Conservation (phyloP, 2,797 vertebrate species). For the Tolypeutes matacus region DNA sequence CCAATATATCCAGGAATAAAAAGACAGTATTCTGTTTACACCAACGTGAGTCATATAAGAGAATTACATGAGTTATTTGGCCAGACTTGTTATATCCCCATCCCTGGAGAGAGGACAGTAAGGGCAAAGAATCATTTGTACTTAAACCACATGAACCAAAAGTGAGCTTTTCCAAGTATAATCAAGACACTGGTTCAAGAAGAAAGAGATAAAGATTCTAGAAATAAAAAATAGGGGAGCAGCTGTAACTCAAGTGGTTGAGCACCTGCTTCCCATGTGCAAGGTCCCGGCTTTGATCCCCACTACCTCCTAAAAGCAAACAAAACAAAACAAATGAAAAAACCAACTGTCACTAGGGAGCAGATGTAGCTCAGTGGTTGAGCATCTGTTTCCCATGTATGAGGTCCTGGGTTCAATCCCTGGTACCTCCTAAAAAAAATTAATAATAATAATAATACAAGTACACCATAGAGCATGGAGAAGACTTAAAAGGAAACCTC, state of each 20-base stretch:
- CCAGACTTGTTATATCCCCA: neutral
- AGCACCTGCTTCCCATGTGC: too few relatives aligned
- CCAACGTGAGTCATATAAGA: neutral
- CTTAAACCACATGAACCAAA: neutral
- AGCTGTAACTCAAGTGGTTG: too few relatives aligned
- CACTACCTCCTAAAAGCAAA: too few relatives aligned
- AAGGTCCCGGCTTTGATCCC: too few relatives aligned
- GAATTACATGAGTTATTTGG: conserved; percentile 5
- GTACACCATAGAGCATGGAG: neutral
- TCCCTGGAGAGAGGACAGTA: neutral
- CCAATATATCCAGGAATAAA: neutral
- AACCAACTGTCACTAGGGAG: too few relatives aligned
- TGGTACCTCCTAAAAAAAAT: too few relatives aligned
- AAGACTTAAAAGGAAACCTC: neutral
- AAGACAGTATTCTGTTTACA: neutral
- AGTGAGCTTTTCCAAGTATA: neutral
- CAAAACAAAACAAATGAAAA: too few relatives aligned
- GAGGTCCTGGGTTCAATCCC: too few relatives aligned
- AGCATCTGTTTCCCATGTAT: too few relatives aligned
- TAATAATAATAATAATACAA: neutral
- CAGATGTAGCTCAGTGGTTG: too few relatives aligned
- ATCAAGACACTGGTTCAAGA: neutral
- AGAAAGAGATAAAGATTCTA: neutral
- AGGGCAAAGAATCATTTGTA: too few relatives aligned
- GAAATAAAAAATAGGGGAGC: neutral